Evolutionary conservation across 2,797 vertebrate species (phyloP), one percentile per base, ranked within the genome.

Genomic region (Neomorphus geoffroyi): DNA sequence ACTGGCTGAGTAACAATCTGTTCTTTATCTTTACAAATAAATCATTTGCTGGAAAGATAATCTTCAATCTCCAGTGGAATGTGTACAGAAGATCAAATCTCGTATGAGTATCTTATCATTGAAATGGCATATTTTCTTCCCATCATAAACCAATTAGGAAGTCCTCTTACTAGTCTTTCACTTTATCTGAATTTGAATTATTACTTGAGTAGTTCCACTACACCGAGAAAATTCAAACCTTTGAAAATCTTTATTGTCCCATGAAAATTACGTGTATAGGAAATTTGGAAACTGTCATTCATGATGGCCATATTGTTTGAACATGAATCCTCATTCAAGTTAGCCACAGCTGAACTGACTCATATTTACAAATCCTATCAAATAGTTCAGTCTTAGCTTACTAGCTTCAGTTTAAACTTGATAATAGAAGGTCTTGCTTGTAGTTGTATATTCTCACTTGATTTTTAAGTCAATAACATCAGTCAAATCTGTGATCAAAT

Each of bases 21-120:
- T 43, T 75, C 54, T 66, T 92, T 72, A 60, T 81, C 51, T 94
- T 41, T 83, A 46, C 73, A 91, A 96, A 94, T 88, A 91, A 95
- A 95, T 83, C 3, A 66, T 83, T 78, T 75, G 21, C 54, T 84
- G 56, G 65, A 80, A 91, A 75, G 81, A 78, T 56, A 93, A 96
- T 92, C 61, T 22, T 86, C 39, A 46, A 67, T 78, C 67, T 85
- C 56, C 72, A 86, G 30, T 58, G 66, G 87, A 93, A 90, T 92
- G 84, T 75, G 75, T 83, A 90, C 61, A 72, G 69, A 80, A 85
- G 72, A 86, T 81, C 24, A 89, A 91, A 90, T 91, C 71, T 85
- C 48, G 60, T 90, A 12, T 33, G 45, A 66, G 32, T 54, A 58
- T 72, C n/a, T 26, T 84, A 10, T 67, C 15, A 41, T 57, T 75